Conservation (phyloP, 2,888 invertebrate species). For the Herminia tarsipennalis region DNA sequence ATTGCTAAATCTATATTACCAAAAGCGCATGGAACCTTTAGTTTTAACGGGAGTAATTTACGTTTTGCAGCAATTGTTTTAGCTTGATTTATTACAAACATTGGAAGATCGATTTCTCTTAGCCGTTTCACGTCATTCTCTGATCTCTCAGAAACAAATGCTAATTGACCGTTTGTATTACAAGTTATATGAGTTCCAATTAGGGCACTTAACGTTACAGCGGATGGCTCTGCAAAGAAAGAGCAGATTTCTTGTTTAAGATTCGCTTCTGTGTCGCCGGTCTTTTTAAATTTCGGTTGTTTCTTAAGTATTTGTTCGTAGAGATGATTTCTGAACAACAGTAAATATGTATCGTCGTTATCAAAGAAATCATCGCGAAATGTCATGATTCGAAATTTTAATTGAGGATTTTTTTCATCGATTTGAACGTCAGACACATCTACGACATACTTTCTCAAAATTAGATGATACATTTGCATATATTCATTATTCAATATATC, state of each 20-base stretch:
- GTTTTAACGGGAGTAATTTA: background rate
- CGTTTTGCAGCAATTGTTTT: background rate
- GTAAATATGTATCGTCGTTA: slow-evolving; percentile 12
- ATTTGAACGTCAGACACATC: slow-evolving; percentile 13
- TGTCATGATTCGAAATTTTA: slow-evolving; percentile 7
- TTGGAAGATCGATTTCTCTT: background rate
- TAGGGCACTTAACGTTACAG: slow-evolving; percentile 8
- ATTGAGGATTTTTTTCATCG: slow-evolving; percentile 4
- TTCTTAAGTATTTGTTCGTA: slow-evolving; percentile 13
- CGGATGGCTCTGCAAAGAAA: slow-evolving; percentile 7
- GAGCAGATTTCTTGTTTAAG: background rate
- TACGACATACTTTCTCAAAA: slow-evolving; percentile 20
- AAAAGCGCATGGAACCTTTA: slow-evolving; percentile 25
- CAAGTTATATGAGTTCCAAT: slow-evolving; percentile 16
- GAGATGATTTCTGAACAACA: slow-evolving; percentile 15
- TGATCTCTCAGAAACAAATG: slow-evolving; percentile 1
- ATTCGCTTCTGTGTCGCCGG: background rate
- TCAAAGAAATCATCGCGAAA: slow-evolving; percentile 25
- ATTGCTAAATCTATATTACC: slow-evolving; percentile 28
- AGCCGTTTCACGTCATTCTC: background rate
- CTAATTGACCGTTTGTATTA: background rate
- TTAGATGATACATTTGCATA: slow-evolving; percentile 24
- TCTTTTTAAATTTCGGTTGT: background rate
- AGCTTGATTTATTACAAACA: background rate
- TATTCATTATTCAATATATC: slow-evolving; percentile 23